Evolutionary conservation across 2,888 invertebrate genomes (phyloP), one percentile per base, ranked within the genome.

Genomic region (Schizaphis graminum): DNA sequence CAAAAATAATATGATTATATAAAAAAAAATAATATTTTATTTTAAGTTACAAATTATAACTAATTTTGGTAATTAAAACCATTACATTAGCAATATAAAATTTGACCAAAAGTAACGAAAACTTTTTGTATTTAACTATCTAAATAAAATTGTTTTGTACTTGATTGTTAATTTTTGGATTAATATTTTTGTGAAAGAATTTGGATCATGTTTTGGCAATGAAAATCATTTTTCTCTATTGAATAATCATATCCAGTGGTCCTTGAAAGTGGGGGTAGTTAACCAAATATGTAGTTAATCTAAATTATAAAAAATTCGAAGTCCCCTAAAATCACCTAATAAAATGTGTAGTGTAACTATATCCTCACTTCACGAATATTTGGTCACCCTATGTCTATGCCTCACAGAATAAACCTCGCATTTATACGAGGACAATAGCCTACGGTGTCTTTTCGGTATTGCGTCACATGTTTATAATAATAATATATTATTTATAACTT

Each of bases 401-500:
- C 21, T 28, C 56, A 41, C 49, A 56, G 44, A 56, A 41, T 44
- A 49, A n/a, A 35, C 91, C 47, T 77, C 10, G 47, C 47, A 53
- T 26, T 77, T 35, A 28, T 77, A 24, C 91, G 61, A 92, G 86
- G 91, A 92, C 47, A 86, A 92, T 61, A 35, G 86, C 91, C 91
- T 41, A 57, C 56, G 85, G 84, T 85, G 56, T 56, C 7, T 47
- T 57, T 91, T 47, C 28, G 77, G 77, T 41, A 35, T 89, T 89
- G 77, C 92, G 67, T 92, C 77, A 89, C 53, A 11, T 24, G 77
- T 88, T 89, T 56, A 77, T 93, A 89, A 93, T 89, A 61, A 44
- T 47, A 41, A 11, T 21, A 44, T 24, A n/a, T 53, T 53, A 53
- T 53, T 16, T 35, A 84, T 53, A 53, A 24, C 35, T 67, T 57